A percentile compares a stretch with the other conserved stretches of the same genome.
Conservation (phyloP, 2,797 vertebrate species). For the Tauraco hartlaubi region DNA sequence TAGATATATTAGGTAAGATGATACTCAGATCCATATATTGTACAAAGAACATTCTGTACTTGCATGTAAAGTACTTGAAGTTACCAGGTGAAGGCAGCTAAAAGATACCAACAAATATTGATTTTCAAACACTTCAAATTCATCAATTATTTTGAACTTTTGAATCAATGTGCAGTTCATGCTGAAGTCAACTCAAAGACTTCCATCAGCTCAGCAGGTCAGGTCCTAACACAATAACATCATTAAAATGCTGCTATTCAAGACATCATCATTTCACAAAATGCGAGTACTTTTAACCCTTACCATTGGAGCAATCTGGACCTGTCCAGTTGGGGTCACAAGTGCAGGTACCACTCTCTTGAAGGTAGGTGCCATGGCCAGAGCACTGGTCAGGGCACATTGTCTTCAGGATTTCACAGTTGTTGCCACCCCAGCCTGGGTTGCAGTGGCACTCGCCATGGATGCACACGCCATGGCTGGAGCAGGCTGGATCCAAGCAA, state of each 20-base stretch:
- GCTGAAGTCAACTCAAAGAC: background rate
- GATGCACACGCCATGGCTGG: conserved; percentile 92
- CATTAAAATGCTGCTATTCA: background rate
- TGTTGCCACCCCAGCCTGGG: conserved; percentile 93
- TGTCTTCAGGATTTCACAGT: conserved; percentile 93
- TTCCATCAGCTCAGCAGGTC: background rate
- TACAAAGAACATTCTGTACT: background rate
- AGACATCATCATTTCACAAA: background rate
- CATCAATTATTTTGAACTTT: background rate
- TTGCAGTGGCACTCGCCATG: conserved; percentile 96
- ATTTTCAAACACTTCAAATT: background rate
- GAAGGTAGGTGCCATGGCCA: conserved; percentile 92
- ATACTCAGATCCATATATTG: background rate
- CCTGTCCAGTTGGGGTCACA: conserved; percentile 96
- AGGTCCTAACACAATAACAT: background rate
- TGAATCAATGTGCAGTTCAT: background rate
- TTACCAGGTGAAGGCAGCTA: background rate
- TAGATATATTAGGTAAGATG: background rate
- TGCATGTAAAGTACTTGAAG: background rate
- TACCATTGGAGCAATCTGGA: conserved; percentile 95
- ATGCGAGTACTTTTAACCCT: background rate
- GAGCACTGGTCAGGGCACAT: conserved; percentile 97
- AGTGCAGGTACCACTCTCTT: conserved; percentile 90
- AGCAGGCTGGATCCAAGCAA: conserved; percentile 93
- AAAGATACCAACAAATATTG: background rate